Evolutionary conservation across 2,113 vertebrate genomes (phyloP).

Genomic region (Hemicordylus capensis): DNA sequence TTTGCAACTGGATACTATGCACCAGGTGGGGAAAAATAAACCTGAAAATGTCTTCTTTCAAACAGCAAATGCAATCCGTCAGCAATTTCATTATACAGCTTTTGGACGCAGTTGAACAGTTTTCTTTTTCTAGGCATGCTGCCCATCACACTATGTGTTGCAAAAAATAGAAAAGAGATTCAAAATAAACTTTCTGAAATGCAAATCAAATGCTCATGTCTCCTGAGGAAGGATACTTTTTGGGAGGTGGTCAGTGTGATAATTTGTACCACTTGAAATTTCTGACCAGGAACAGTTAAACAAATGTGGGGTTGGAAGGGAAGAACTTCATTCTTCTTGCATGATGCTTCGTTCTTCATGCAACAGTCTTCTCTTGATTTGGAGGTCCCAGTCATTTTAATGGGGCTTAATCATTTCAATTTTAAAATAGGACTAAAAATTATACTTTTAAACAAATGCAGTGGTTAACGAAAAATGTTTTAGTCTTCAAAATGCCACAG

Average conservation of each 20-base stretch:
- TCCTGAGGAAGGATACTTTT: not conserved
- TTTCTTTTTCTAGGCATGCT: not conserved
- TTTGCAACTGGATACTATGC: not conserved
- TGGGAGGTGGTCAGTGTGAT: not conserved
- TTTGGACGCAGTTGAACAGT: not conserved
- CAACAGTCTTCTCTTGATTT: not conserved
- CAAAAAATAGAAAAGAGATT: not conserved
- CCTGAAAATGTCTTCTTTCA: constrained; percentile 1
- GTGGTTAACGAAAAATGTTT: not conserved
- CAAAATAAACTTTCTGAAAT: constrained; percentile 22
- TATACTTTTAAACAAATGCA: no score
- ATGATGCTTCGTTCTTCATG: not conserved
- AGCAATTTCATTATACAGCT: not conserved
- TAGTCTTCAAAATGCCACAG: not conserved
- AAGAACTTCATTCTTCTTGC: not conserved
- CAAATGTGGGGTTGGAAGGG: not conserved
- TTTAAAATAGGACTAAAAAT: no score
- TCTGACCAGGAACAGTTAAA: not conserved
- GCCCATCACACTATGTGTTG: not conserved
- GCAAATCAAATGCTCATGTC: not conserved
- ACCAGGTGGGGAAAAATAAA: not conserved
- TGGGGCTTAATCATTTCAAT: no score
- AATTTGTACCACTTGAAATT: not conserved
- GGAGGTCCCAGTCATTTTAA: not conserved
- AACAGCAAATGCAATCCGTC: not conserved